phyloP scores from a whole-genome alignment of 2,797 vertebrate genomes.

The Novumbra hubbsi region DNA sequence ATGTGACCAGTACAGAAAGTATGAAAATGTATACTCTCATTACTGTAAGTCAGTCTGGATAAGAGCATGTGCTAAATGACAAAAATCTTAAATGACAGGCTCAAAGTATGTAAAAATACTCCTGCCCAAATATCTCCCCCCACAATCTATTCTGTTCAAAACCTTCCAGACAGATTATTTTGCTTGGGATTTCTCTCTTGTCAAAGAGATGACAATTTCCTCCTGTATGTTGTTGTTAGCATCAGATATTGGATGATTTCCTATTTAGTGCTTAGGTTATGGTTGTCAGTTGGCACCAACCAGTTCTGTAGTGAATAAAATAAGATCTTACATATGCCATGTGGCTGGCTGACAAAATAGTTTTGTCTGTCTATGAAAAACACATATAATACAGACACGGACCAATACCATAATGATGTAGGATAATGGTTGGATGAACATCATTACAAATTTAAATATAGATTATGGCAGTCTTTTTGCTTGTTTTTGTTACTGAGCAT shows the following conservation, averaged over 20 bases:
- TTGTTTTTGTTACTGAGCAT: not conserved
- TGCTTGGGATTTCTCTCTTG: conserved; percentile 67
- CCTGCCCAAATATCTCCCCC: conserved; percentile 41
- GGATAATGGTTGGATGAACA: not conserved
- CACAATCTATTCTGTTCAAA: conserved; percentile 63
- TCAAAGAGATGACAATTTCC: conserved; percentile 70
- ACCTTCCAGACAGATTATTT: conserved; percentile 68
- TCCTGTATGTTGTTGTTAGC: conserved; percentile 74
- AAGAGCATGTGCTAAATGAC: too few relatives aligned
- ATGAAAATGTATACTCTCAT: too few relatives aligned
- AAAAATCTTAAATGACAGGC: too few relatives aligned
- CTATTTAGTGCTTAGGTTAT: conserved; percentile 80
- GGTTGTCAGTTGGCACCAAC: conserved; percentile 77
- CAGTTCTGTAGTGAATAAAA: conserved; percentile 77
- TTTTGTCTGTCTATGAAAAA: conserved; percentile 50
- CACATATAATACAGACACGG: conserved; percentile 3
- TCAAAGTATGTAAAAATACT: conserved; percentile 13
- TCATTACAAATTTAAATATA: not conserved
- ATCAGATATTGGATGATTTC: conserved; percentile 80
- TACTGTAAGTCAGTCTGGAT: too few relatives aligned
- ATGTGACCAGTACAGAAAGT: too few relatives aligned
- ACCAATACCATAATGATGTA: not conserved
- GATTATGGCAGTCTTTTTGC: not conserved
- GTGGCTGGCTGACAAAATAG: conserved; percentile 74
- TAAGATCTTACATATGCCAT: conserved; percentile 78